These are phyloP conservation scores for Panurus biarmicus DNA, from an alignment of 2,113 vertebrate species.

Conservation along the genomic window DNA sequence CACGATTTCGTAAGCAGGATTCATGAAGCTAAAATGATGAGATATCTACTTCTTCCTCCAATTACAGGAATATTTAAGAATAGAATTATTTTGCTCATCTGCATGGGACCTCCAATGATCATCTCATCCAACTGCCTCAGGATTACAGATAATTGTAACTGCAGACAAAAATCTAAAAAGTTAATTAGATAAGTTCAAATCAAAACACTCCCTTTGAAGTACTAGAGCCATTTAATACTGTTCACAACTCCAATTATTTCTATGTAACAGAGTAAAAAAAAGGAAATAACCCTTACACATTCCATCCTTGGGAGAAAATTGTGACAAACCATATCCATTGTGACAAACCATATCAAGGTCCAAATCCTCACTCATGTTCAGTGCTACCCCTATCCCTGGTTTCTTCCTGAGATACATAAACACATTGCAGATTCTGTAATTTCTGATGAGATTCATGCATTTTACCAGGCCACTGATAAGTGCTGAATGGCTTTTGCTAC, in stretches of 20 bases:
- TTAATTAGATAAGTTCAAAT: background rate
- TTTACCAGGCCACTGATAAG: background rate
- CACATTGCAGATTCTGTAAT: background rate
- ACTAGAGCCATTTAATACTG: background rate
- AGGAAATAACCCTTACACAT: background rate
- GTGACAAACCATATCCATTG: fast-evolving
- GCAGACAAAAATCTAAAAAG: background rate
- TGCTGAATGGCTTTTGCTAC: background rate
- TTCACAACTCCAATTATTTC: background rate
- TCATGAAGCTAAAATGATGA: background rate
- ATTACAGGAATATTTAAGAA: background rate
- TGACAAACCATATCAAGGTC: fast-evolving
- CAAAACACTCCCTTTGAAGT: background rate
- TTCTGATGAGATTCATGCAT: background rate
- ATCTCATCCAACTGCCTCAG: background rate
- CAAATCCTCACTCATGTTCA: background rate
- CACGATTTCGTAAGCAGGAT: background rate
- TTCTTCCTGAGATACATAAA: background rate
- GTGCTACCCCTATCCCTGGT: background rate
- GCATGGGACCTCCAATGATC: background rate
- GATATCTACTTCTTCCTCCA: background rate
- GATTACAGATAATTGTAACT: background rate
- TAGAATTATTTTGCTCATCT: background rate
- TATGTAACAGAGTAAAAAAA: fast-evolving
- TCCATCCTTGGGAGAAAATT: background rate